A percentile compares a stretch with the other conserved stretches of the same genome.
Conservation (phyloP, 2,113 vertebrate species). For the Thalassarche chlororhynchos region DNA sequence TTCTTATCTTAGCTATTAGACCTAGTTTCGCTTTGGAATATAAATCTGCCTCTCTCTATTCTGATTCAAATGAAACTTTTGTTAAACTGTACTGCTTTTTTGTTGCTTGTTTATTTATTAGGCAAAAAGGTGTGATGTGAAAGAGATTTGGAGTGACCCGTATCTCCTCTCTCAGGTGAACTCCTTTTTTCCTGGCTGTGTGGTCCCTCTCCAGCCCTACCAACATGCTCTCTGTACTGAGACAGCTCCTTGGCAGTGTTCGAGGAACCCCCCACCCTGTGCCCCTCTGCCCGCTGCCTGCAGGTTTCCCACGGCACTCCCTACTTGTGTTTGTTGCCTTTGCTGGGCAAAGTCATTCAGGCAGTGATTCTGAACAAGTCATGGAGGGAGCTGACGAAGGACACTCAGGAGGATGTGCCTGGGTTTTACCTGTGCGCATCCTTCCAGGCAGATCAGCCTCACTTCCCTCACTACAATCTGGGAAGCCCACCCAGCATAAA, state of each 20-base stretch:
- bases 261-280: neutral
- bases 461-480: neutral
- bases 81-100: neutral
- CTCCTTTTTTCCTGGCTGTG: neutral
- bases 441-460: neutral
- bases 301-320: neutral
- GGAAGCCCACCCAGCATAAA: neutral
- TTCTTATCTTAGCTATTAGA: conserved; percentile 16
- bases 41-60: neutral
- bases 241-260: neutral
- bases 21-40: neutral
- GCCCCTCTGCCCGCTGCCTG: neutral
- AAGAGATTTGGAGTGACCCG: neutral
- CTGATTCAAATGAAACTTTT: neutral
- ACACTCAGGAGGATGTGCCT: neutral
- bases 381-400: conserved; percentile 38
- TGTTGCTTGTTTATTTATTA: neutral
- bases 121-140: neutral
- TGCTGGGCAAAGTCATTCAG: conserved; percentile 50
- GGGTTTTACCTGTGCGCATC: neutral
- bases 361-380: conserved; percentile 32
- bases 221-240: neutral
- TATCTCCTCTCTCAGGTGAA: neutral
- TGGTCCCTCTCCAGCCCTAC: neutral
- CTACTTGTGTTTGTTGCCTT: conserved; percentile 22